A percentile compares a stretch with the other conserved stretches of the same genome.
phyloP scores from a whole-genome alignment of 2,113 vertebrate genomes.

The Typhlomys cinereus region DNA sequence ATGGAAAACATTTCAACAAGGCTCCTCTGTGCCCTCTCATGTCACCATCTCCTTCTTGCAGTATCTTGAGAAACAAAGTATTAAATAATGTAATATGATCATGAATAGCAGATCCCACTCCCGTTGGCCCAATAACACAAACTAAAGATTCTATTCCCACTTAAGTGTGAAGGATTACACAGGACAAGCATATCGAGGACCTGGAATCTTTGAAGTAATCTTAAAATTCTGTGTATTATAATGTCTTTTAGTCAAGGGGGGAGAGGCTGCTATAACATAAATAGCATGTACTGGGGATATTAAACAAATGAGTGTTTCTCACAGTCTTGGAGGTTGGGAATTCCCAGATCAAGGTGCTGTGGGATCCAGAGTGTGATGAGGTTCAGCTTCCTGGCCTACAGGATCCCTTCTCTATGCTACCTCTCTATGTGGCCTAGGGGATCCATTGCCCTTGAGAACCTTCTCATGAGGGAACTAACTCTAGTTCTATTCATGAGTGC shows the following conservation, averaged over 20 bases:
- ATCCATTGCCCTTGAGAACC: background rate
- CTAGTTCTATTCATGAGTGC: background rate
- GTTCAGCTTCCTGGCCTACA: background rate
- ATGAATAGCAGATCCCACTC: background rate
- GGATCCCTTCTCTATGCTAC: background rate
- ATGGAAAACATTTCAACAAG: background rate
- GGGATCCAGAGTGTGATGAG: background rate
- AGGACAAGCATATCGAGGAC: background rate
- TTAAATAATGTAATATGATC: background rate
- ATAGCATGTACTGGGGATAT: background rate
- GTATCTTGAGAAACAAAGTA: background rate
- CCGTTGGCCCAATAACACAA: background rate
- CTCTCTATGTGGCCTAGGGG: background rate
- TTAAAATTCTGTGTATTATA: background rate
- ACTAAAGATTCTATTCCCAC: background rate
- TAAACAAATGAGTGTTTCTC: background rate
- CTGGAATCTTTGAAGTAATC: background rate
- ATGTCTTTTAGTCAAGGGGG: background rate
- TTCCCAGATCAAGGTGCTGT: background rate
- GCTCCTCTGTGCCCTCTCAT: background rate
- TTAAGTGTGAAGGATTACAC: background rate
- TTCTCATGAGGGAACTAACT: background rate
- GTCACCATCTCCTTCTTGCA: background rate
- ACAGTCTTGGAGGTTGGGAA: too few relatives aligned
- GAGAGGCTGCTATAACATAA: background rate